Base-by-base conservation (phyloP, 2,797 vertebrate genomes). In the Catostomus latipinnis region DNA sequence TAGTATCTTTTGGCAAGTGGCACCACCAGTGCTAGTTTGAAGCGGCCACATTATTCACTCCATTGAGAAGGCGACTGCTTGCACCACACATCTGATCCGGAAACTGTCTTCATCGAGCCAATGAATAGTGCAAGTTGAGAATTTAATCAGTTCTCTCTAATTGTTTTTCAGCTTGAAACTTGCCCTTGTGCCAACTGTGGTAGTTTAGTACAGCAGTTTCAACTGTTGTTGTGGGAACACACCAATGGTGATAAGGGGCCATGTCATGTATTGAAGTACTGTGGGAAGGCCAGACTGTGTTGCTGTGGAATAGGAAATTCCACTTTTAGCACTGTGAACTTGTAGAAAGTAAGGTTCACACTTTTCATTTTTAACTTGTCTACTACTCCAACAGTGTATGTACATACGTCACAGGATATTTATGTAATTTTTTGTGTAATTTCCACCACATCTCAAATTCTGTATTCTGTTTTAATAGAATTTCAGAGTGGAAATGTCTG, bases 141-240 rank as follows among this genome's bases (percentile, higher is more conserved):
- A 87, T 84, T 86, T 72, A 88, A 85, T 87, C 81, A 74, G 62
- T 74, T 82, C 43, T 74, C 34, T 49, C 72, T 89, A 90, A 88
- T 88, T 89, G 87, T 90, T 90, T 88, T 34, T 34, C 69, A 87
- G 85, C 84, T 88, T 86, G 76, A 89, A 85, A 84, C 84, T 83
- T 77, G 84, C 63, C 76, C 46, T 82, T 76, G 83, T 81, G 88
- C 89, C 82, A 87, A 68, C 81, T 76, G 77, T 82, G 86, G 80
- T 82, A 75, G 89, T 90, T 87, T 84, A 78, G 85, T 84, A 87
- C 78, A 8, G 56, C 82, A 83, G 65, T 63, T 12, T 50, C 61
- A 58, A 61, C 22, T 75, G 75, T 80, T 65, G 83, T 72, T 85
- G 80, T 71, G 72, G 70, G 76, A 78, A 73, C 87, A 88, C 87